Conservation (phyloP, 2,797 vertebrate genomes). For the Acridotheres tristis region DNA sequence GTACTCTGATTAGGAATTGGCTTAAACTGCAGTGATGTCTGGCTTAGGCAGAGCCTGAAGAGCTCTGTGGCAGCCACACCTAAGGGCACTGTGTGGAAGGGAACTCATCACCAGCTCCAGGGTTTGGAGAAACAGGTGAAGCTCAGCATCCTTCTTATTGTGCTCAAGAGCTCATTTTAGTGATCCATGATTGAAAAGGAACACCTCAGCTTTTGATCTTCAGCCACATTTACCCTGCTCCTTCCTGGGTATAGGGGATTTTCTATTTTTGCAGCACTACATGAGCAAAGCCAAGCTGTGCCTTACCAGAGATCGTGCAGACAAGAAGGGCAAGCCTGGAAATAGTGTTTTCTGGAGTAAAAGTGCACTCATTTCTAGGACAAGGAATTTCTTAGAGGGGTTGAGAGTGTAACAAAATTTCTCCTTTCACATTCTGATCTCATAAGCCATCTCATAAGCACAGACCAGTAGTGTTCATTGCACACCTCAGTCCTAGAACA, state of each 20-base stretch:
- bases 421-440: neutral
- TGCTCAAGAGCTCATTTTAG: neutral
- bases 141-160: neutral
- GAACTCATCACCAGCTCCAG: neutral
- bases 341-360: neutral
- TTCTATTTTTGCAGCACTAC: neutral
- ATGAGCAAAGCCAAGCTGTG: neutral
- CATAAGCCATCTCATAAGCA: neutral
- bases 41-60: neutral
- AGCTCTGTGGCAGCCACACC: neutral
- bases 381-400: neutral
- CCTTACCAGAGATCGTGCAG: neutral
- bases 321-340: neutral
- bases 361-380: neutral
- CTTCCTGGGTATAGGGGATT: neutral
- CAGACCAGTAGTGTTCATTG: neutral
- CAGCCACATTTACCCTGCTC: fast-evolving
- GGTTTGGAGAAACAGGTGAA: neutral
- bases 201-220: neutral
- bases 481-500: neutral
- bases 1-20: neutral
- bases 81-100: neutral
- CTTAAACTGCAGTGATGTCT: neutral
- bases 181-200: neutral
- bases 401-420: neutral